Percentiles rank a stretch among this genome's conserved stretches.
phyloP scores from a whole-genome alignment of 2,888 invertebrate species.

The Brassicogethes aeneus region DNA sequence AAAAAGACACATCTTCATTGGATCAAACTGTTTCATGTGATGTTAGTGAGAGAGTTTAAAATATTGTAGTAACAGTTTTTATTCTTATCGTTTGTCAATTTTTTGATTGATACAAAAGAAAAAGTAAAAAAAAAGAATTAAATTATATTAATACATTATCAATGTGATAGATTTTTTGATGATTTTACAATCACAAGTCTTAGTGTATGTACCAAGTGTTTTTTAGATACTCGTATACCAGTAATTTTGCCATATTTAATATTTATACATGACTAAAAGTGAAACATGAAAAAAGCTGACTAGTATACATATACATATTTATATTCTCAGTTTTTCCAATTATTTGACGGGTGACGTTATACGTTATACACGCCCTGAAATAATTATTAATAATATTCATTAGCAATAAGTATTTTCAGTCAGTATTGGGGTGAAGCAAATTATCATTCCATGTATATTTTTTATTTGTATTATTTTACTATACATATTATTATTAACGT shows the following conservation, averaged over 20 bases:
- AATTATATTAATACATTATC: conserved; percentile 32
- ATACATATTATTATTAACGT: conserved; percentile 2
- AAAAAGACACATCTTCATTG: background rate
- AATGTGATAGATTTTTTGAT: conserved; percentile 62
- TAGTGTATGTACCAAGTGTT: conserved; percentile 44
- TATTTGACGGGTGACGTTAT: background rate
- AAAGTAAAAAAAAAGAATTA: conserved; percentile 14
- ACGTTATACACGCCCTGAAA: conserved; percentile 17
- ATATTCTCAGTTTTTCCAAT: conserved; percentile 24
- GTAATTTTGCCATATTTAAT: conserved; percentile 40
- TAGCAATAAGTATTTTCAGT: conserved; percentile 46
- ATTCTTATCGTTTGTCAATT: background rate
- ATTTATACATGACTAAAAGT: conserved; percentile 33
- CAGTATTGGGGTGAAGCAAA: conserved; percentile 42
- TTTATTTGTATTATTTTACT: conserved; percentile 8
- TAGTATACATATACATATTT: no score
- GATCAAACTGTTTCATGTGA: background rate
- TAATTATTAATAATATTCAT: conserved; percentile 36
- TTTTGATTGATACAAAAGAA: conserved; percentile 8
- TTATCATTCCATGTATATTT: conserved; percentile 34
- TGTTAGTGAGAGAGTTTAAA: background rate
- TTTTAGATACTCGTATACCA: conserved; percentile 44
- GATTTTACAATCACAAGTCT: conserved; percentile 56
- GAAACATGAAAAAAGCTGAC: conserved; percentile 13
- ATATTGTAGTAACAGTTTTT: background rate